These are phyloP conservation scores for Uromys caudimaculatus DNA, from an alignment of 2,797 vertebrate genomes.

Conservation along the genomic window DNA sequence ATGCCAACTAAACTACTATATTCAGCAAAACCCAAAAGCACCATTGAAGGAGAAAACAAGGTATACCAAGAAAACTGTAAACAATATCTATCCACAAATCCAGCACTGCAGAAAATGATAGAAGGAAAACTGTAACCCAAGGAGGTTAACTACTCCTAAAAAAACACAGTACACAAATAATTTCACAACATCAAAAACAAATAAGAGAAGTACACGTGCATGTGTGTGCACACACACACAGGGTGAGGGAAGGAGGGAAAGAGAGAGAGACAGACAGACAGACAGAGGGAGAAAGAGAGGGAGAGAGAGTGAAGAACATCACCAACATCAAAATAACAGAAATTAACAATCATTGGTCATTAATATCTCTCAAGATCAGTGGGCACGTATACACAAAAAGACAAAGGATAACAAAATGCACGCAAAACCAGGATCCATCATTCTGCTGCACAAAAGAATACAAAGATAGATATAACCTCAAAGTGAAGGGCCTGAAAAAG, in stretches of 20 bases:
- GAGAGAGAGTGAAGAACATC: neutral
- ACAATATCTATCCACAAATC: no score
- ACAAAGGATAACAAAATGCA: neutral
- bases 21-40: no score
- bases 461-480: neutral
- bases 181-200: neutral
- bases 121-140: neutral
- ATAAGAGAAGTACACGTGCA: no score
- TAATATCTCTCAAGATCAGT: neutral
- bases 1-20: no score
- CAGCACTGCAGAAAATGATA: neutral
- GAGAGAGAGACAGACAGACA: no score
- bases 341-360: neutral
- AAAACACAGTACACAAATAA: neutral
- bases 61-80: no score
- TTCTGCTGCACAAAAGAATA: neutral
- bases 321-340: neutral
- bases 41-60: no score
- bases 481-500: no score
- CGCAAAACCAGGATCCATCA: neutral
- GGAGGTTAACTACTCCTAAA: neutral
- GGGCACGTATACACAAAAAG: neutral
- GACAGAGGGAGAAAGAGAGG: no score
- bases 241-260: no score
- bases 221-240: no score